Conservation (phyloP, 2,797 vertebrate species). For the Enteromius trimaculatus region DNA sequence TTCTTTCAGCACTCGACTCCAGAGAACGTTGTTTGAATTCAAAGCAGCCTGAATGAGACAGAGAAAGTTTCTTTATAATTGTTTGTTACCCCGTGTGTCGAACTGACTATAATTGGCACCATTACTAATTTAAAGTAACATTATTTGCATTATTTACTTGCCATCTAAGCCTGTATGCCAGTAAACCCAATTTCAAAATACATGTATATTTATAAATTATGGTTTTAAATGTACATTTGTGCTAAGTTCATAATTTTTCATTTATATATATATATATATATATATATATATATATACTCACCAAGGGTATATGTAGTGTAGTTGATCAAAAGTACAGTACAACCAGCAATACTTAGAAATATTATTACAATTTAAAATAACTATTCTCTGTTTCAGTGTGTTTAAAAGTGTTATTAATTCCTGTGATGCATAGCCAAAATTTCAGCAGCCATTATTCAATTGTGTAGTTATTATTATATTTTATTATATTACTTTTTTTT, state of each 20-base stretch:
- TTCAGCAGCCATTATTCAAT: background rate
- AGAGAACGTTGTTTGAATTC: background rate
- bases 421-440: background rate
- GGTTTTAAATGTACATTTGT: background rate
- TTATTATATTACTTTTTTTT: too few relatives aligned
- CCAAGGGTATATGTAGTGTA: background rate
- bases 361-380: background rate
- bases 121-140: background rate
- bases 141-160: background rate
- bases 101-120: background rate
- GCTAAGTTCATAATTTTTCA: background rate
- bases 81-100: background rate
- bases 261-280: too few relatives aligned
- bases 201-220: background rate
- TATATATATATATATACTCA: background rate
- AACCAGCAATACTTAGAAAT: background rate
- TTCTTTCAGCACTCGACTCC: background rate
- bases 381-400: background rate
- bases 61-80: conserved; percentile 34
- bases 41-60: conserved; percentile 12
- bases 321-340: background rate
- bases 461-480: too few relatives aligned
- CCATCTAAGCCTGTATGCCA: background rate
- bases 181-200: background rate
- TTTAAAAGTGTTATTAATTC: background rate